Base-by-base conservation (phyloP, 64 coral and sea anemone species). In the Stichodactyla mertensii region DNA sequence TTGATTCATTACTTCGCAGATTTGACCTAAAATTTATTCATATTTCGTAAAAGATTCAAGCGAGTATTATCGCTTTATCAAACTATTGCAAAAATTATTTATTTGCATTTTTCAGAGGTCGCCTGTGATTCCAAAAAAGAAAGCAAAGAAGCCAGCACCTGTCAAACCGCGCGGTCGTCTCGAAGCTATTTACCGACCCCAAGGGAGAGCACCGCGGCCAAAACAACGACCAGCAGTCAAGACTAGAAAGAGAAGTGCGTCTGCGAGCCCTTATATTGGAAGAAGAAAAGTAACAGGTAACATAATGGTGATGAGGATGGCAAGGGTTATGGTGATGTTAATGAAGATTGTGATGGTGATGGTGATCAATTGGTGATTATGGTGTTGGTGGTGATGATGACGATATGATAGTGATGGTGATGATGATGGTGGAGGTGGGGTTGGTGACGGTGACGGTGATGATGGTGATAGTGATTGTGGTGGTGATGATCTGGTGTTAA, bases 231-330 rank as follows among this genome's bases (percentile, higher is more conserved):
- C 88, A 14, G 69, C 85, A 10, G 82, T 7, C 1, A 92, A 89
- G 53, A 85, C 70, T n/a, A 92, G 97, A 28, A 99, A 99, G 64
- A 89, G 97, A 67, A 99, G 97, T 58, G 93, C 90, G 2, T 99
- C 97, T 16, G 97, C 97, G 20, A 99, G 97, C 52, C 97, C 97
- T 13, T 91, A 91, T 6, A 59, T 92, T 22, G 61, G 66, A 10
- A 84, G 87, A 24, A 89, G 92, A 58, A 87, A 77, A n/a, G 85
- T 56, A 83, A 71, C 23, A 61, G 20, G 57, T 51, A 45, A 45
- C 36, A 45, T 45, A 45, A 45, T 45, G 36, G 36, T 45, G 57
- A 58, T 58, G 57, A 58, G 10, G 57, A 58, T 1, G 36, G 36
- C 3, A 45, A 45, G 36, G 36, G 36, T 15, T 13, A 58, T 10